Evolutionary conservation across 2,113 vertebrate species (phyloP).

Genomic region (Lota lota): DNA sequence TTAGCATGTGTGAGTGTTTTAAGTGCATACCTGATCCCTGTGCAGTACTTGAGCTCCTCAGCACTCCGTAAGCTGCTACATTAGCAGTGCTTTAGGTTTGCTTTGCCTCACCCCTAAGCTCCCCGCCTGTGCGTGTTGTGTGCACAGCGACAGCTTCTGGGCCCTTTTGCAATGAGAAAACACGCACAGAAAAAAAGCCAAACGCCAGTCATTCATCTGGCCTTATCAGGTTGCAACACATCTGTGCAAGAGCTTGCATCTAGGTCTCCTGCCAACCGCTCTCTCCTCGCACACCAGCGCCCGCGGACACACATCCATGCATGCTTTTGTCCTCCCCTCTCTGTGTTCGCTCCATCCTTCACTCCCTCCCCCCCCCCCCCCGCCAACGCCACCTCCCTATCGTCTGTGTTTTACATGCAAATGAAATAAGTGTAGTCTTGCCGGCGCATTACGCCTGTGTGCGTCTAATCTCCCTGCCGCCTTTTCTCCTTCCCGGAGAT

Average conservation of each 20-base stretch:
- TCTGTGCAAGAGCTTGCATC: constrained; percentile 49
- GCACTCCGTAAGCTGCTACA: constrained; percentile 51
- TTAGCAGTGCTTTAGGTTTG: constrained; percentile 51
- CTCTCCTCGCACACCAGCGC: constrained; percentile 34
- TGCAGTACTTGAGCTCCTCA: constrained; percentile 48
- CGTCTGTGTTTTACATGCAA: constrained; percentile 68
- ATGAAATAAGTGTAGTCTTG: constrained; percentile 64
- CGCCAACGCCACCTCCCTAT: constrained; percentile 47
- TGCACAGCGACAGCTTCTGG: constrained; percentile 46
- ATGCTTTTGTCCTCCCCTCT: constrained; percentile 48
- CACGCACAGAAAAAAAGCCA: constrained; percentile 16
- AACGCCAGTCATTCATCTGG: constrained; percentile 64
- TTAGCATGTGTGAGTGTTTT: background rate
- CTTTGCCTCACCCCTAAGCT: constrained; percentile 47
- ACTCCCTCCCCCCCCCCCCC: constrained; percentile 33
- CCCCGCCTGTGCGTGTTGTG: constrained; percentile 34
- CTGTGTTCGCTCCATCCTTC: constrained; percentile 34
- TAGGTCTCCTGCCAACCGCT: constrained; percentile 42
- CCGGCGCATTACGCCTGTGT: constrained; percentile 58
- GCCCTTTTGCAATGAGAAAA: constrained; percentile 54
- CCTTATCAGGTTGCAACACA: constrained; percentile 72
- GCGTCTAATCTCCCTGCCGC: constrained; percentile 69
- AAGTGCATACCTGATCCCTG: constrained; percentile 14
- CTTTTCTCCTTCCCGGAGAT: constrained; percentile 67
- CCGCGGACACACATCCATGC: constrained; percentile 14